These are phyloP conservation scores for Trachymyrmex cornetzi DNA, from an alignment of 1,140 invertebrate species.

Conservation along the genomic window DNA sequence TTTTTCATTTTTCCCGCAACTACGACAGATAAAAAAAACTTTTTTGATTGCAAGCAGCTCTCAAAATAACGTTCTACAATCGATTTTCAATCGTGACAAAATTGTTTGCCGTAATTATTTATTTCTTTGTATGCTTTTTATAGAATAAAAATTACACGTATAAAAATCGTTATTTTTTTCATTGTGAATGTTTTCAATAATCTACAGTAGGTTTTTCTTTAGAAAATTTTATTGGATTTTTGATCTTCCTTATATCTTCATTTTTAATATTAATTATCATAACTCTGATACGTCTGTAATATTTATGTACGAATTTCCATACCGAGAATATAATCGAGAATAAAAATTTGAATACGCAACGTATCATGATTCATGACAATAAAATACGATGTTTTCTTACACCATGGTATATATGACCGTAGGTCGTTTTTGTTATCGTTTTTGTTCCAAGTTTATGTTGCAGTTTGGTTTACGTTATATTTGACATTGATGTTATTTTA, in stretches of 20 bases:
- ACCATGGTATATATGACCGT: not conserved
- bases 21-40: not conserved
- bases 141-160: not conserved
- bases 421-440: constrained; percentile 35
- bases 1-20: not conserved
- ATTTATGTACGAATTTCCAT: not conserved
- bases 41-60: not conserved
- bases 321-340: not conserved
- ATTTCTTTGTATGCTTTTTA: not conserved
- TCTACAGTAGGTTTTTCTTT: not conserved
- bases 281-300: not conserved
- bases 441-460: constrained; percentile 62
- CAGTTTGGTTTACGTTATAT: constrained; percentile 67
- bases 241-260: not conserved
- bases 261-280: not conserved
- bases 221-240: not conserved
- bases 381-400: no score
- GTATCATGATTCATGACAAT: not conserved
- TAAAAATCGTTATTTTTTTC: not conserved
- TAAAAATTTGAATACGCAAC: constrained; percentile 31
- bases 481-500: constrained; percentile 64
- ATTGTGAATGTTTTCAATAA: not conserved
- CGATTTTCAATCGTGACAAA: not conserved
- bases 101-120: not conserved
- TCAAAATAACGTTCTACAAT: not conserved